Conservation (phyloP, 2,888 invertebrate species). For the Epirrhoe tristata region DNA sequence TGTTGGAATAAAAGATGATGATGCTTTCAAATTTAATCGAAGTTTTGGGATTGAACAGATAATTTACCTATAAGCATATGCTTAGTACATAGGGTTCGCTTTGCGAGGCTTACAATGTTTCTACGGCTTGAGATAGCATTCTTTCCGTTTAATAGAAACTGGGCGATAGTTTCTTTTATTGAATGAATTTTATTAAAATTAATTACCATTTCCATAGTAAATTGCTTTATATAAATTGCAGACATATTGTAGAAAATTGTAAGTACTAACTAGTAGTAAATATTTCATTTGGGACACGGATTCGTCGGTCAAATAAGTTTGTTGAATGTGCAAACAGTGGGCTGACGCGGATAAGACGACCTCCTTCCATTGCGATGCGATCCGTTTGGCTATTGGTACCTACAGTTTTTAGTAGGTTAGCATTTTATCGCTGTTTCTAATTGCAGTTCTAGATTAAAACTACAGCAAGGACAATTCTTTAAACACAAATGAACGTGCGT, state of each 20-base stretch:
- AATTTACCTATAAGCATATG: no score
- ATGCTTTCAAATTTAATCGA: background rate
- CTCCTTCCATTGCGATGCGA: slow-evolving; percentile 30
- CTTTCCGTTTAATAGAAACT: no score
- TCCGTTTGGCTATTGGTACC: slow-evolving; percentile 20
- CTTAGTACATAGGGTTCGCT: no score
- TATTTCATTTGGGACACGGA: slow-evolving; percentile 26
- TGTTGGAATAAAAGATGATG: background rate
- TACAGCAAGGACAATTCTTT: background rate
- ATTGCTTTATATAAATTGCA: background rate
- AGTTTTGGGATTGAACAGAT: background rate
- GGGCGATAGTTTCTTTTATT: no score
- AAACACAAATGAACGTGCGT: background rate
- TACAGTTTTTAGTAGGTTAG: slow-evolving; percentile 38
- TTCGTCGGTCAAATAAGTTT: slow-evolving; percentile 34
- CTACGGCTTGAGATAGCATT: no score
- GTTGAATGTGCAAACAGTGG: slow-evolving; percentile 37
- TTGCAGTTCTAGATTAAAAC: slow-evolving; percentile 23
- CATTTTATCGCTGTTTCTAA: slow-evolving; percentile 34
- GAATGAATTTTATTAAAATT: no score
- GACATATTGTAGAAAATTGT: slow-evolving; percentile 1
- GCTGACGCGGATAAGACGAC: slow-evolving; percentile 42
- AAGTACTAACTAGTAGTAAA: no score
- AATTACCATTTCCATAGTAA: no score
- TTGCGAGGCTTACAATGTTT: no score